Conservation (phyloP, 2,113 vertebrate species). For the Oryzias curvinotus region DNA sequence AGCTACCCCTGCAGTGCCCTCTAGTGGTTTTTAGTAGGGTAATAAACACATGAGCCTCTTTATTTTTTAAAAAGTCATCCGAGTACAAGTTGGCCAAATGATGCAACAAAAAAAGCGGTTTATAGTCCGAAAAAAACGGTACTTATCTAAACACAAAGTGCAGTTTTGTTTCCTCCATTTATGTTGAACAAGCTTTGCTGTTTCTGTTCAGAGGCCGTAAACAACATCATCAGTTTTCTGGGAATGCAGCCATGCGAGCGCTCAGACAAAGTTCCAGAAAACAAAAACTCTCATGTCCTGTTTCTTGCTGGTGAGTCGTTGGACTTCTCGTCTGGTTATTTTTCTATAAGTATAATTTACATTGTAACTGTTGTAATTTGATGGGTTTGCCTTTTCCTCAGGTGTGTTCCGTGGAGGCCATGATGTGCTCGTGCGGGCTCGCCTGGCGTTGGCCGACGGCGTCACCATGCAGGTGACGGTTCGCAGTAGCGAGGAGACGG, state of each 20-base stretch:
- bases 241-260: slow-evolving; percentile 98
- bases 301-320: slow-evolving; percentile 86
- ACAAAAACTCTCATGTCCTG: slow-evolving; percentile 94
- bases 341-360: too few relatives aligned
- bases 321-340: not conserved
- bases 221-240: slow-evolving; percentile 93
- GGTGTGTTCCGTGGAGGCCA: slow-evolving; percentile 90
- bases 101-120: too few relatives aligned
- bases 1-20: too few relatives aligned
- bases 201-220: slow-evolving; percentile 86
- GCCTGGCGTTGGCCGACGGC: slow-evolving; percentile 89
- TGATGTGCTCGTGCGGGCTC: slow-evolving; percentile 87
- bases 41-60: too few relatives aligned
- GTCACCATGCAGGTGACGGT: slow-evolving; percentile 99
- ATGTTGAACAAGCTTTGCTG: not conserved
- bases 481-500: slow-evolving; percentile 85
- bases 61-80: too few relatives aligned
- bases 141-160: not conserved
- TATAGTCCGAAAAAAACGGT: too few relatives aligned
- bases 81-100: too few relatives aligned
- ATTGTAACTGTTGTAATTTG: too few relatives aligned
- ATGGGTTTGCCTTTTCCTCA: slow-evolving; percentile 43
- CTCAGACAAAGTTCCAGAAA: slow-evolving; percentile 97
- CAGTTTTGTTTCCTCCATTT: not conserved
- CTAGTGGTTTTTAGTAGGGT: too few relatives aligned